Evolutionary conservation across 2,113 vertebrate species (phyloP).

Genomic region (Deroptyus accipitrinus): DNA sequence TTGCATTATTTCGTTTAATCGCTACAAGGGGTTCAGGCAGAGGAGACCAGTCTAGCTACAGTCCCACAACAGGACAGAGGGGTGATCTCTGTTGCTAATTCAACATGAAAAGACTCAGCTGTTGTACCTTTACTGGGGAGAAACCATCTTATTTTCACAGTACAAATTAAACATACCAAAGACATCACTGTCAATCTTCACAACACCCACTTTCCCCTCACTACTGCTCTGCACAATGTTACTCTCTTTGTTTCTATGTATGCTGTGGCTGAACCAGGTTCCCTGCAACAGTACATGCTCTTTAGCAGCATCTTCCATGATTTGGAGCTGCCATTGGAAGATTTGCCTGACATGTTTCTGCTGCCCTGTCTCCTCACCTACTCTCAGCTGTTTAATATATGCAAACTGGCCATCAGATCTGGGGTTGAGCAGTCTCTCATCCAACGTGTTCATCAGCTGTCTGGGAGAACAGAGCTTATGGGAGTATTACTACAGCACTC

Average conservation of each 20-base stretch:
- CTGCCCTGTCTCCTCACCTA: background rate
- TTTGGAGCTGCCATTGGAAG: background rate
- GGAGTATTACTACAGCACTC: background rate
- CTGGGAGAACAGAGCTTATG: background rate
- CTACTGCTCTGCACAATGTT: background rate
- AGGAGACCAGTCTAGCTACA: background rate
- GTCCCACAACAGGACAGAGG: background rate
- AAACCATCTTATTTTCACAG: background rate
- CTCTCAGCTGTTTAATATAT: background rate
- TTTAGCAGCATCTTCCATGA: background rate
- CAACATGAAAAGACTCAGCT: background rate
- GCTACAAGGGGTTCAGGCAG: background rate
- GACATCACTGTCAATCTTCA: fast-evolving
- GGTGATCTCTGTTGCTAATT: background rate
- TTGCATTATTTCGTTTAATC: background rate
- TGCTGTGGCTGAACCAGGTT: background rate
- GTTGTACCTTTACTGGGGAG: background rate
- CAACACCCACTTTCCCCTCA: fast-evolving
- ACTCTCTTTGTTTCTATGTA: fast-evolving
- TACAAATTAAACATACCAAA: background rate
- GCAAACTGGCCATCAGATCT: background rate
- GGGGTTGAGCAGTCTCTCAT: background rate
- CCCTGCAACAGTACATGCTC: background rate
- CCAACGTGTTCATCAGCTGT: background rate
- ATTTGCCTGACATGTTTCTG: background rate